Conservation (phyloP, 2,888 invertebrate genomes). For the Isoperla grammatica region DNA sequence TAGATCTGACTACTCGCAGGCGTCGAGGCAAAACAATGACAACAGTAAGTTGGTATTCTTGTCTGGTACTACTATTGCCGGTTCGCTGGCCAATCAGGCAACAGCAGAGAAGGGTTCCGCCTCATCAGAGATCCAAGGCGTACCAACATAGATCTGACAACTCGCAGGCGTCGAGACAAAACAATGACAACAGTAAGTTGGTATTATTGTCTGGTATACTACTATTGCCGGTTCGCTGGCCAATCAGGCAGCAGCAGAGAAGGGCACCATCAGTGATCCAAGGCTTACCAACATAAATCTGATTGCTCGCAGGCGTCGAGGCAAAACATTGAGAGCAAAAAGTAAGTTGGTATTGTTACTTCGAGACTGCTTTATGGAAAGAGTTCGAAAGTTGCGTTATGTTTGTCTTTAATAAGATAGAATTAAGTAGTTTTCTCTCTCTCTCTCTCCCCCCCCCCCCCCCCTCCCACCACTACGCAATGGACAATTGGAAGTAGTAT, state of each 20-base stretch:
- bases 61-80: slow-evolving; percentile 17
- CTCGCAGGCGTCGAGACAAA: neutral
- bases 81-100: slow-evolving; percentile 21
- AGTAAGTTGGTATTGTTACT: neutral
- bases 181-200: neutral
- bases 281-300: neutral
- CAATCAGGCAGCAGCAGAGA: slow-evolving; percentile 15
- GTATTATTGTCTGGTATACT: no score
- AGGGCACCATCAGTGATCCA: neutral
- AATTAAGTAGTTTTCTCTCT: no score
- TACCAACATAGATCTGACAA: neutral
- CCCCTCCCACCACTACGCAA: no score
- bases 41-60: neutral
- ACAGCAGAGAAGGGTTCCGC: slow-evolving; percentile 7
- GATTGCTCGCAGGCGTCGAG: neutral
- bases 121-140: slow-evolving; percentile 2
- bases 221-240: slow-evolving; percentile 23
- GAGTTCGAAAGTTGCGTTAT: no score
- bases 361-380: no score
- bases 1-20: neutral
- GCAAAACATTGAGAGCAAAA: neutral
- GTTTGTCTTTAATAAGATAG: no score
- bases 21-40: neutral
- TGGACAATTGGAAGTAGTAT: no score
- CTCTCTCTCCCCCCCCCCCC: no score